Evolutionary conservation across 2,888 invertebrate species (phyloP).

Genomic region (Metallyticus violacea): DNA sequence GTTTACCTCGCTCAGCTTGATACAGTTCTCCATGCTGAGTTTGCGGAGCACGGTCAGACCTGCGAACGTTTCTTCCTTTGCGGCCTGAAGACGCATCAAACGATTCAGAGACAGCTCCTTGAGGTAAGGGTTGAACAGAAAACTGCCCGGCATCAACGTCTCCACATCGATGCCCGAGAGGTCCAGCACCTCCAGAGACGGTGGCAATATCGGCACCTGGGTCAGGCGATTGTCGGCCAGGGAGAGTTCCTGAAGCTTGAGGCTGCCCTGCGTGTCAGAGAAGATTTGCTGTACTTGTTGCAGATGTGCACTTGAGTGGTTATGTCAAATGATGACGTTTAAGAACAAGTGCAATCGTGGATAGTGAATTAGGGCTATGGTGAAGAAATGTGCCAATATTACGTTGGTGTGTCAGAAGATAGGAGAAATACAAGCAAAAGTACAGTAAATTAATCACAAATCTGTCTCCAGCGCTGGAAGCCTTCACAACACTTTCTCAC

Average conservation of each 20-base stretch:
- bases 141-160: not conserved
- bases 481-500: too few species aligned
- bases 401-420: not conserved
- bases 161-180: constrained; percentile 3
- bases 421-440: too few species aligned
- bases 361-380: too few species aligned
- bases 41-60: constrained; percentile 8
- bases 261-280: not conserved
- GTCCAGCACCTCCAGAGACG: constrained; percentile 1
- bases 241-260: not conserved
- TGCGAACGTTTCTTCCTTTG: constrained; percentile 8
- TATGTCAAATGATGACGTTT: too few species aligned
- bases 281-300: not conserved
- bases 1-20: not conserved
- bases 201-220: not conserved
- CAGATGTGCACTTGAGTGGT: too few species aligned
- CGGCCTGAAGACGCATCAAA: not conserved
- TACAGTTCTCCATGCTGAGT: constrained; percentile 2
- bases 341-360: too few species aligned
- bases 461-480: too few species aligned
- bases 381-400: not conserved
- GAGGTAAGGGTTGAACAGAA: constrained; percentile 4
- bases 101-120: not conserved
- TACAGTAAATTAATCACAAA: too few species aligned
- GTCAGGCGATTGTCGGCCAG: constrained; percentile 13